Percentiles rank a stretch among this genome's conserved stretches.
These are phyloP conservation scores for Protonemura montana DNA, from an alignment of 2,888 invertebrate species.

Conservation along the genomic window DNA sequence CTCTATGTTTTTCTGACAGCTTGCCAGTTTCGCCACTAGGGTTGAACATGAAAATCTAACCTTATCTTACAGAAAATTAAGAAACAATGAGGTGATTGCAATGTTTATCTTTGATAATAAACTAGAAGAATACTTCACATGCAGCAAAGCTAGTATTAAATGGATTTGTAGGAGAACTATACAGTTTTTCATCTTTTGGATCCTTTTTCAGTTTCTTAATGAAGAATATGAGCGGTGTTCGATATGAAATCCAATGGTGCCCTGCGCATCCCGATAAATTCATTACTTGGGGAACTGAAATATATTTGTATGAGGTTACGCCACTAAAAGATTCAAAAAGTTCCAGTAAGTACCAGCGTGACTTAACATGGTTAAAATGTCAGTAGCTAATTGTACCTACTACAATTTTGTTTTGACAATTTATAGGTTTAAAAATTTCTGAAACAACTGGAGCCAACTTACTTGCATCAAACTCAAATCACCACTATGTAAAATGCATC, in stretches of 20 bases:
- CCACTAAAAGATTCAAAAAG: conserved; percentile 66
- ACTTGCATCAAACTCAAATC: conserved; percentile 74
- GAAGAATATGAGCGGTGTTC: conserved; percentile 64
- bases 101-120: neutral
- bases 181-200: neutral
- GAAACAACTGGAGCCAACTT: conserved; percentile 73
- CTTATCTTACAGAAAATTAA: neutral
- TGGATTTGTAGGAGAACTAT: neutral
- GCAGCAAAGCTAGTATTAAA: neutral
- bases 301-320: conserved; percentile 83
- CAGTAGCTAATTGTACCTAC: neutral
- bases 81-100: neutral
- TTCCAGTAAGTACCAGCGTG: conserved; percentile 56
- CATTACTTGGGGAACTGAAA: conserved; percentile 89
- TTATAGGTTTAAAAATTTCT: conserved; percentile 70
- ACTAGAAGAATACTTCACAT: neutral
- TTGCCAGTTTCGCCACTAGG: conserved; percentile 9
- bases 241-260: conserved; percentile 88
- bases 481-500: conserved; percentile 84
- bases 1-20: conserved; percentile 21
- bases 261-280: conserved; percentile 81
- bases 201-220: conserved; percentile 33
- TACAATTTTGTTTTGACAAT: conserved; percentile 13
- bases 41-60: neutral
- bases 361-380: too few relatives aligned